Conservation (phyloP, 2,888 invertebrate genomes). For the Drosophila cyrtoloma region DNA sequence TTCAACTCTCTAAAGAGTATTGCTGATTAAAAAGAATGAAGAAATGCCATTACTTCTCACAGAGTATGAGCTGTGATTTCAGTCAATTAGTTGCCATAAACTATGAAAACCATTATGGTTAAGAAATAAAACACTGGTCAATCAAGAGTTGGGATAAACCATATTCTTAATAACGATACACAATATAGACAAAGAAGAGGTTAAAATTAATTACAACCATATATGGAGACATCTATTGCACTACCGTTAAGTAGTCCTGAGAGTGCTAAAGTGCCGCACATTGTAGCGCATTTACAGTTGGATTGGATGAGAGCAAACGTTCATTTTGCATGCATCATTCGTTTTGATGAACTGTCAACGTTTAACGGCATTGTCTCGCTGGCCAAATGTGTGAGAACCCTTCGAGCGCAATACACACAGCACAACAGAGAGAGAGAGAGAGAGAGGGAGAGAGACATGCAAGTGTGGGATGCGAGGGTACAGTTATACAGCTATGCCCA, state of each 20-base stretch:
- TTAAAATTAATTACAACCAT: neutral
- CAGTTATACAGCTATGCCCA: conserved; percentile 39
- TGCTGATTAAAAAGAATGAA: neutral
- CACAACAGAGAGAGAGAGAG: neutral
- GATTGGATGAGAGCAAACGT: conserved; percentile 24
- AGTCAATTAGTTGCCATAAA: neutral
- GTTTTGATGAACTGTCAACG: conserved; percentile 83
- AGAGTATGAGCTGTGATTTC: neutral
- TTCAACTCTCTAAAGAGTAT: neutral
- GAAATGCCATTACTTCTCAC: neutral
- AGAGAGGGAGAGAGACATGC: neutral
- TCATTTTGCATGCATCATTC: conserved; percentile 83
- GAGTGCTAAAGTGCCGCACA: neutral
- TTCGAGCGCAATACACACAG: conserved; percentile 6
- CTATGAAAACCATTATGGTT: neutral
- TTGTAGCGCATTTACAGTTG: conserved; percentile 38
- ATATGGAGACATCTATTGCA: neutral
- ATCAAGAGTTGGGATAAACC: neutral
- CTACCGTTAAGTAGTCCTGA: neutral
- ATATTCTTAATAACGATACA: neutral
- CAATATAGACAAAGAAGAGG: neutral
- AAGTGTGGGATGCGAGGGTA: conserved; percentile 32
- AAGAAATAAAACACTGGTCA: neutral
- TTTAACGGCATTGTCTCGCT: conserved; percentile 62
- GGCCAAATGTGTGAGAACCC: conserved; percentile 58